Evolutionary conservation across 2,797 vertebrate species (phyloP), one percentile per base, ranked within the genome.

Genomic region (Notolabrus celidotus): DNA sequence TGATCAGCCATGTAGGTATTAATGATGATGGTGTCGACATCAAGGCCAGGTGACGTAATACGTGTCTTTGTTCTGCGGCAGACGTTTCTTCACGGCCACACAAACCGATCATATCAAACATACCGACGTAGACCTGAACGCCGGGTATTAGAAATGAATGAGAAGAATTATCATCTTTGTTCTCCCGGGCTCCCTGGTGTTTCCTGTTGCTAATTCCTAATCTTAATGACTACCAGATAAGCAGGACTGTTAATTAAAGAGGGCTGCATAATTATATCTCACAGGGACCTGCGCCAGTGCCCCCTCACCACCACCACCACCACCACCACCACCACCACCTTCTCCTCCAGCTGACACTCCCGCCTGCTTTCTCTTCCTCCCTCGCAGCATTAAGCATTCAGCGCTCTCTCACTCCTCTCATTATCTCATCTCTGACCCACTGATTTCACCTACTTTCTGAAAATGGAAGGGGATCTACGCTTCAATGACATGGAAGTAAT

Each of bases 231-330:
- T 74, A 82, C 47, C 66, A 84, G 82, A 89, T 88, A 79, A 88
- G 70, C 83, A 74, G 63, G 62, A 83, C 80, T 80, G 86, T 86
- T 88, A 86, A 91, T 91, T 88, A 89, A 90, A 84, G 82, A 80
- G 82, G 76, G 77, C 74, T 55, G 83, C 71, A 63, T 86, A 87
- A 91, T 89, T 86, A 89, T 85, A 86, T 90, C 84, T 88, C 80
- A 12, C 45, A 88, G 85, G 86, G 53, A 88, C 78, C 75, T 49
- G 78, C 7, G 70, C 86, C 86, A 84, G 23, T 49, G 60, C 51
- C 71, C 54, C 79, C 53, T 64, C 78, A 55, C 55, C 67, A 57
- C 59, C 61, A 53, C 5, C 74, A n/a, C n/a, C n/a, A n/a, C n/a
- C n/a, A 22, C 72, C 41, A 9, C 17, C 15, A 55, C 59, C 56